Conservation (phyloP, 2,113 vertebrate species). For the Silurus meridionalis region DNA sequence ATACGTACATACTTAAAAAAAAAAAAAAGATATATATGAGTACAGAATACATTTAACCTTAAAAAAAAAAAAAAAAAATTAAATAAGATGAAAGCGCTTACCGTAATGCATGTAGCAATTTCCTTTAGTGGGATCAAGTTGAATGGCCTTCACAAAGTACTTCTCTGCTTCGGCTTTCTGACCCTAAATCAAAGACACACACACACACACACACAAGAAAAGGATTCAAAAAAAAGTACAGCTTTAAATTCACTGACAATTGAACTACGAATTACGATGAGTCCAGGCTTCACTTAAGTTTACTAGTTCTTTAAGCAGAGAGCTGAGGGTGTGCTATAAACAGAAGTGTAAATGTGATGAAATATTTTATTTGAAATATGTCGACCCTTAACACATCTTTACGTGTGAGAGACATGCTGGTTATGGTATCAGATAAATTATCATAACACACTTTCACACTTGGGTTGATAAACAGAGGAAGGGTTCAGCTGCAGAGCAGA, state of each 20-base stretch:
- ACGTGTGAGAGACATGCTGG: conserved; percentile 47
- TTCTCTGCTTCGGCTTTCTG: conserved; percentile 93
- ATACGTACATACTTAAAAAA: background rate
- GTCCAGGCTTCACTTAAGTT: background rate
- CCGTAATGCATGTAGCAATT: conserved; percentile 99
- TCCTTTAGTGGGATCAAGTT: conserved; percentile 93
- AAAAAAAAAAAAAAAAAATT: too few relatives aligned
- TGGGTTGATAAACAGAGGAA: conserved; percentile 53
- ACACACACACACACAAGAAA: conserved; percentile 31
- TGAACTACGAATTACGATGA: background rate
- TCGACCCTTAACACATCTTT: conserved; percentile 48
- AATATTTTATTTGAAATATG: conserved; percentile 7
- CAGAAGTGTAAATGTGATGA: conserved; percentile 9
- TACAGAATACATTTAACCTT: background rate
- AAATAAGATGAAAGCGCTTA: conserved; percentile 64
- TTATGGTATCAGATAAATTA: conserved; percentile 46
- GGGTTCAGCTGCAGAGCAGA: conserved; percentile 48
- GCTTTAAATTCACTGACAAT: background rate
- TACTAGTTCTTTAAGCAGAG: background rate
- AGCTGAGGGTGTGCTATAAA: background rate
- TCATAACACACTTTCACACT: conserved; percentile 56
- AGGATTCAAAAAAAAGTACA: background rate
- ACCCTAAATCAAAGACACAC: conserved; percentile 75
- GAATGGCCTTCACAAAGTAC: conserved; percentile 95
- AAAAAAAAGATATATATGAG: too few relatives aligned